Conservation (phyloP, 2,888 invertebrate species). For the Ametastegia equiseti region DNA sequence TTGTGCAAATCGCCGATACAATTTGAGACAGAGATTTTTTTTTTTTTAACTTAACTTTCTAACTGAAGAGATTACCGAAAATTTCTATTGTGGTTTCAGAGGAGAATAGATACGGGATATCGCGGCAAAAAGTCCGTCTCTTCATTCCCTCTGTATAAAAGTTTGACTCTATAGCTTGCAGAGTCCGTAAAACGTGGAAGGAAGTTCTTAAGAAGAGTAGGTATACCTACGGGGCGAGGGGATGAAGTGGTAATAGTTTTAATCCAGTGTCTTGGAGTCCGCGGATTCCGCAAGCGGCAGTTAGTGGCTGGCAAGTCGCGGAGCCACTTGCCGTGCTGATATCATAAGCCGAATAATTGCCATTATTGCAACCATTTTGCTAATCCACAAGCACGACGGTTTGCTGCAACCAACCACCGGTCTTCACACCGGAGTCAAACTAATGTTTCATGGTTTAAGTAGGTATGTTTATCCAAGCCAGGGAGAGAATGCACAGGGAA, state of each 20-base stretch:
- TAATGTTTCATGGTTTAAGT: slow-evolving; percentile 44
- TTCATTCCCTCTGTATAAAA: slow-evolving; percentile 26
- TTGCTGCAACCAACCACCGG: slow-evolving; percentile 6
- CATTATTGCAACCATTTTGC: slow-evolving; percentile 75
- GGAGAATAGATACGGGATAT: background rate
- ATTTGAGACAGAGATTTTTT: background rate
- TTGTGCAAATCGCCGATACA: background rate
- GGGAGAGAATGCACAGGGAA: background rate
- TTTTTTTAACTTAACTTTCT: background rate
- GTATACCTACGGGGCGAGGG: slow-evolving; percentile 52
- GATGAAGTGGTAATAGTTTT: slow-evolving; percentile 74
- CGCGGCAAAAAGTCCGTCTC: background rate
- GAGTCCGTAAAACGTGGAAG: slow-evolving; percentile 49
- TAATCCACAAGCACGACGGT: slow-evolving; percentile 65
- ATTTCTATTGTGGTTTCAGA: background rate
- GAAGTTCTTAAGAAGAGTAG: slow-evolving; percentile 47
- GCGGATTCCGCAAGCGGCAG: slow-evolving; percentile 73
- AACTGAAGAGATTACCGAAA: background rate
- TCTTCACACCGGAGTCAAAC: slow-evolving; percentile 36
- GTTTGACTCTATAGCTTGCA: slow-evolving; percentile 49
- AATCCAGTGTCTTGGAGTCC: slow-evolving; percentile 75
- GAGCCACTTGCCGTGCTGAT: slow-evolving; percentile 74
- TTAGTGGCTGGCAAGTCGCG: slow-evolving; percentile 71
- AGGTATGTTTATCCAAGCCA: slow-evolving; percentile 34
- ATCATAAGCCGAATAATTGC: slow-evolving; percentile 77